These are phyloP conservation scores for Scomber scombrus DNA, from an alignment of 2,113 vertebrate genomes.

Conservation along the genomic window DNA sequence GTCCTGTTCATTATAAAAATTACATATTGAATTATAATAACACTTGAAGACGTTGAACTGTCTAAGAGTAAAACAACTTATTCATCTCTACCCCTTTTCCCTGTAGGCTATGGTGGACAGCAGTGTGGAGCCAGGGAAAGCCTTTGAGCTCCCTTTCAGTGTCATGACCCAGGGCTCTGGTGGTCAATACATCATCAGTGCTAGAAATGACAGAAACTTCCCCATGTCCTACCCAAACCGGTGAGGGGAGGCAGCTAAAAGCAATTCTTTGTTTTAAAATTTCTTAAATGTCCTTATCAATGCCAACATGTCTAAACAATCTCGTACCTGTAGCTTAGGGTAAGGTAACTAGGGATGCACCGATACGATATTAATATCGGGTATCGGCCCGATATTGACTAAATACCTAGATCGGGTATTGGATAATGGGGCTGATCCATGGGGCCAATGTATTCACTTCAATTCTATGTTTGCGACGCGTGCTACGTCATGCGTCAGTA, in stretches of 20 bases:
- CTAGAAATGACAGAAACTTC: constrained; percentile 73
- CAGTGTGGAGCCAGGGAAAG: constrained; percentile 75
- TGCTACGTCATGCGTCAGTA: no score
- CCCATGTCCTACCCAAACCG: constrained; percentile 28
- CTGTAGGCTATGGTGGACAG: constrained; percentile 70
- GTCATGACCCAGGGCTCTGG: constrained; percentile 68
- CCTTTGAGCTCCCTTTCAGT: constrained; percentile 66
- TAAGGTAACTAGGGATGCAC: not conserved
- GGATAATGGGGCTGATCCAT: no score
- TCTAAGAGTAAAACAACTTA: not conserved
- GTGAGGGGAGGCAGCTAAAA: constrained; percentile 54
- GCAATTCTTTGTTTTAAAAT: not conserved
- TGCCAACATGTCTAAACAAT: not conserved
- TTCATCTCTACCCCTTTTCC: not conserved
- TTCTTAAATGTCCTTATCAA: not conserved
- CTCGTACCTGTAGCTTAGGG: not conserved
- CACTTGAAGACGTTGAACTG: no score
- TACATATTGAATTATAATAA: not conserved
- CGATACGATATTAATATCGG: no score
- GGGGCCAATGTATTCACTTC: no score
- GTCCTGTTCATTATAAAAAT: not conserved
- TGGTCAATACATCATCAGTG: constrained; percentile 63
- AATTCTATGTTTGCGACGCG: no score
- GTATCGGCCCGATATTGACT: no score
- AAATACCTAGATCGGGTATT: no score